A percentile compares a stretch with the other conserved stretches of the same genome.
Conservation (phyloP, 2,113 vertebrate species). For the Hyperopisus bebe region DNA sequence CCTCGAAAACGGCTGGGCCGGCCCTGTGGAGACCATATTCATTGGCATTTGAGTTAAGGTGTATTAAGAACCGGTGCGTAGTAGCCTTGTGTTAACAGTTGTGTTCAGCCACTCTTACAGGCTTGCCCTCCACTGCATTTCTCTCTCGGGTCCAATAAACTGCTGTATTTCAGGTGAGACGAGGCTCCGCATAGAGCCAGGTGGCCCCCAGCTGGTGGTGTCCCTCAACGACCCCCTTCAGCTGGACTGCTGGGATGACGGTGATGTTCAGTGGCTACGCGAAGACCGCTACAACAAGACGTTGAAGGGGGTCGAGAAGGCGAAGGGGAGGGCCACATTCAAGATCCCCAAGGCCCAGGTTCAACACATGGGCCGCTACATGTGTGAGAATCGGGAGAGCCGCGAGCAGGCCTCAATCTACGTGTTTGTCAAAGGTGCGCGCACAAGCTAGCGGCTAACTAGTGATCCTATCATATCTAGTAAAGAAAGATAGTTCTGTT, state of each 20-base stretch:
- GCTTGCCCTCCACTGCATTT: background rate
- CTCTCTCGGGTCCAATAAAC: background rate
- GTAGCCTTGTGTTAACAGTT: background rate
- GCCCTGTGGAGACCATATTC: background rate
- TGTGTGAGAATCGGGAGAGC: conserved; percentile 64
- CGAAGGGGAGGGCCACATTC: conserved; percentile 32
- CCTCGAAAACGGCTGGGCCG: background rate
- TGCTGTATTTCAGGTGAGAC: conserved; percentile 42
- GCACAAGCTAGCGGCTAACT: background rate
- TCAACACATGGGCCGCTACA: conserved; percentile 67
- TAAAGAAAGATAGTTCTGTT: background rate
- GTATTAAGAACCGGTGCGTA: background rate
- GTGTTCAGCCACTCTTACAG: background rate
- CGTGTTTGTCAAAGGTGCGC: conserved; percentile 84
- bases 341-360: conserved; percentile 38
- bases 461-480: background rate
- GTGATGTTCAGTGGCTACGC: conserved; percentile 51
- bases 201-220: conserved; percentile 42
- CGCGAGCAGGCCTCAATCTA: conserved; percentile 67
- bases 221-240: conserved; percentile 40
- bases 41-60: background rate
- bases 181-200: conserved; percentile 52
- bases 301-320: conserved; percentile 34
- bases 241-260: conserved; percentile 53
- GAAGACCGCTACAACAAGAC: conserved; percentile 38